A percentile compares a stretch with the other conserved stretches of the same genome.
Conservation (phyloP, 1,140 invertebrate genomes). For the Drosophila virilis region DNA sequence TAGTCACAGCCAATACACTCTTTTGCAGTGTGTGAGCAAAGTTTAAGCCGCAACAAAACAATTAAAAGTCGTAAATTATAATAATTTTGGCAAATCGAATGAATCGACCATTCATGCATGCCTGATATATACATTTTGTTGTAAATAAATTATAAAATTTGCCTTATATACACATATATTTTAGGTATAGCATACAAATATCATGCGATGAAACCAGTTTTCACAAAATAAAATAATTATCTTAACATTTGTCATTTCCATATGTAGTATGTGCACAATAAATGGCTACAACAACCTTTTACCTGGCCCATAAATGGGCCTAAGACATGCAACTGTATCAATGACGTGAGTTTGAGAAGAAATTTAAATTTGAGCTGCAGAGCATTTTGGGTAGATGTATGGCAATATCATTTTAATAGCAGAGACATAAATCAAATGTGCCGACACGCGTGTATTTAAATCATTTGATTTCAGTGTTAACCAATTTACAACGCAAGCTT, state of each 20-base stretch:
- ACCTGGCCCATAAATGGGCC: background rate
- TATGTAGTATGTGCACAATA: background rate
- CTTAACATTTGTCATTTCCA: background rate
- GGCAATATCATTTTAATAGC: conserved; percentile 7
- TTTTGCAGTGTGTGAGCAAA: background rate
- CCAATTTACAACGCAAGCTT: conserved; percentile 20
- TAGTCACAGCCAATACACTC: background rate
- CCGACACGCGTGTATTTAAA: conserved; percentile 31
- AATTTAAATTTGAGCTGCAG: conserved; percentile 5
- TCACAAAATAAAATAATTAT: too few relatives aligned
- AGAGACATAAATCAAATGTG: conserved; percentile 20
- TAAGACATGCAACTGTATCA: conserved; percentile 4
- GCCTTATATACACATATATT: background rate
- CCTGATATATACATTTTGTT: background rate
- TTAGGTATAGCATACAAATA: too few relatives aligned
- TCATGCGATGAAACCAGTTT: background rate
- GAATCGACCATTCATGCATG: background rate
- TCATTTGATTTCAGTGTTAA: conserved; percentile 23
- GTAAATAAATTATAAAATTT: background rate
- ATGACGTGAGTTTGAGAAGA: conserved; percentile 9
- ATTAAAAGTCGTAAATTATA: background rate
- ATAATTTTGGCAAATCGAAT: background rate
- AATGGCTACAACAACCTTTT: background rate
- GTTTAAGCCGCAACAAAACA: background rate
- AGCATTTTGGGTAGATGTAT: conserved; percentile 11